Evolutionary conservation across 2,113 vertebrate genomes (phyloP).

Genomic region (Silurus glanis): DNA sequence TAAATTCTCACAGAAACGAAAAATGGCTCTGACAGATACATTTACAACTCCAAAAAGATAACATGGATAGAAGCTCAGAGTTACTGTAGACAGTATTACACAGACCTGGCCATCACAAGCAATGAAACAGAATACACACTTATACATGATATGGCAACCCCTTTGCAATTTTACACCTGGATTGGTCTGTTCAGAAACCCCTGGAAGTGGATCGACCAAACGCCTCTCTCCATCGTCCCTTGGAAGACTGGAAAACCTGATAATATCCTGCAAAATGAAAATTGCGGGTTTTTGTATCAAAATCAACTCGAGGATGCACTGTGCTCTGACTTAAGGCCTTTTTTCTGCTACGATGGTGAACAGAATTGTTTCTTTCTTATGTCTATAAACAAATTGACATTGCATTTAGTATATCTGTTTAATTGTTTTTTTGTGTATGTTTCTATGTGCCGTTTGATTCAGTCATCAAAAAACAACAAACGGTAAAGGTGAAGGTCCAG

Average conservation of each 20-base stretch:
- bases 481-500: neutral
- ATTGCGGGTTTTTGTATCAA: neutral
- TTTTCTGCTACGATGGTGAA: neutral
- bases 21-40: neutral
- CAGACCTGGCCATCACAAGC: neutral
- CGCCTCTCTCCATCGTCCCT: neutral
- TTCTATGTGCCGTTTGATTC: neutral
- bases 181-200: neutral
- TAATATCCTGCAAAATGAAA: neutral
- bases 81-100: neutral
- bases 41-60: neutral
- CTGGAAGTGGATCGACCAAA: neutral
- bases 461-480: neutral
- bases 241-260: neutral
- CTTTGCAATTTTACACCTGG: neutral
- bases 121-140: neutral
- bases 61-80: neutral
- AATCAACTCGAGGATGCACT: neutral
- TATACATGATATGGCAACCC: neutral
- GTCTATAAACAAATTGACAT: neutral
- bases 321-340: neutral
- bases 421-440: neutral
- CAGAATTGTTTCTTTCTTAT: neutral
- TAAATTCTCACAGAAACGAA: neutral
- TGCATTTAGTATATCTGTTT: neutral